Evolutionary conservation across 2,113 vertebrate genomes (phyloP), one percentile per base, ranked within the genome.

Genomic region (Scatophagus argus): DNA sequence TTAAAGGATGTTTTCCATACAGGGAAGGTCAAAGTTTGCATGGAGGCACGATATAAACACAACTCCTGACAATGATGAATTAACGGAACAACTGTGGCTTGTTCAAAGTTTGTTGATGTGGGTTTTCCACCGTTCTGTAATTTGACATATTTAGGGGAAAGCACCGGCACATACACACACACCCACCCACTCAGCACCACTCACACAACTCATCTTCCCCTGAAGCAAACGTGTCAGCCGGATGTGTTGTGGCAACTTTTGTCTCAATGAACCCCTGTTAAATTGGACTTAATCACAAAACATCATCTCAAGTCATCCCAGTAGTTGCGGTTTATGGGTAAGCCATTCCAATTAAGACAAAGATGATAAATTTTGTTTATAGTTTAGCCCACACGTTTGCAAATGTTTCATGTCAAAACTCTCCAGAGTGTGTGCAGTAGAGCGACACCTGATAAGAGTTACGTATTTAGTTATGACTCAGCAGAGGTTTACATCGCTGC

Each of bases 1-100:
- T 85, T 91, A 84, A 89, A 90, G 63, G 68, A 77, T 60, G 61
- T 82, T 91, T 91, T 91, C 81, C 81, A 78, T 80, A 79, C 47
- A 71, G 43, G 66, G 78, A 84, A 92, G 89, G 83, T 84, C 86
- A 91, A 17, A 41, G 85, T 89, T 89, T 86, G 79, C 82, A 85
- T 88, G 73, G 65, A 63, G 60, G 52, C 46, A 16, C 3, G 14
- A 81, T 68, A 77, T 19, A 64, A 81, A 89, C 66, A 59, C 2
- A 65, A 82, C 46, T 23, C 74, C 21, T 77, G 84, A 79, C 77
- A 77, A 47, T 38, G 63, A 80, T 81, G 55, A 82, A 83, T 67
- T 71, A 75, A 82, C 74, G 83, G 88, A 87, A 87, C 74, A 77
- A 84, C 41, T 82, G 76, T 14, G 44, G 56, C 65, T 61, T 74